Evolutionary conservation across 2,888 invertebrate species (phyloP).

Genomic region (Catocala fraxini): DNA sequence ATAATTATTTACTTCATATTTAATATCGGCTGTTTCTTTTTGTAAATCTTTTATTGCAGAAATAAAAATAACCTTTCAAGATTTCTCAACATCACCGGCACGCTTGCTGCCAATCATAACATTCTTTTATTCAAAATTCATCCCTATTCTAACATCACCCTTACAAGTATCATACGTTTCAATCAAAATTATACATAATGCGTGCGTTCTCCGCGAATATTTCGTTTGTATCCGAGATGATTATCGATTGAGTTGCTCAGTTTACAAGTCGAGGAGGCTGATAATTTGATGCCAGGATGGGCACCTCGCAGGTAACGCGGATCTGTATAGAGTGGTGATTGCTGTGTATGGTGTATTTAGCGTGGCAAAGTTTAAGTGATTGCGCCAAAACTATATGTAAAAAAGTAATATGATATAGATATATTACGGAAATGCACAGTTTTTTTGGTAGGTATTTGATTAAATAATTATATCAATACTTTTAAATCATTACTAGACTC

Average conservation of each 20-base stretch:
- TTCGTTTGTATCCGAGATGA: slow-evolving; percentile 70
- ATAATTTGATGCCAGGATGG: slow-evolving; percentile 74
- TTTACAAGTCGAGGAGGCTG: slow-evolving; percentile 83
- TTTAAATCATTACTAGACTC: too few relatives aligned
- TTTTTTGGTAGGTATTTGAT: too few relatives aligned
- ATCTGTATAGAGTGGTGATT: slow-evolving; percentile 47
- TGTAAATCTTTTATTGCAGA: not conserved
- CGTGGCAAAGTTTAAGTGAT: slow-evolving; percentile 40
- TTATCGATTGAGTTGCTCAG: slow-evolving; percentile 85
- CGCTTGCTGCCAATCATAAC: slow-evolving; percentile 44
- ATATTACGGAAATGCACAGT: too few relatives aligned
- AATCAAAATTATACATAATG: slow-evolving; percentile 52
- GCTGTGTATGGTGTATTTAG: slow-evolving; percentile 7
- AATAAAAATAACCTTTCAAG: not conserved
- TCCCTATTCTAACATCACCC: slow-evolving; percentile 39
- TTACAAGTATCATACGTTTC: slow-evolving; percentile 51
- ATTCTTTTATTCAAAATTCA: slow-evolving; percentile 39
- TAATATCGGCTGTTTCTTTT: not conserved
- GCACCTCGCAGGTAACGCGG: slow-evolving; percentile 65
- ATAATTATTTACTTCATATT: too few relatives aligned
- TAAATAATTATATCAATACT: too few relatives aligned
- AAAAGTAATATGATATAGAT: too few relatives aligned
- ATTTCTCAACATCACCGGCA: slow-evolving; percentile 7
- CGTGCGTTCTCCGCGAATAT: slow-evolving; percentile 42
- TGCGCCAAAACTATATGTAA: too few relatives aligned